Evolutionary conservation across 2,888 invertebrate genomes (phyloP), one percentile per base, ranked within the genome.

Genomic region (Mantis religiosa): DNA sequence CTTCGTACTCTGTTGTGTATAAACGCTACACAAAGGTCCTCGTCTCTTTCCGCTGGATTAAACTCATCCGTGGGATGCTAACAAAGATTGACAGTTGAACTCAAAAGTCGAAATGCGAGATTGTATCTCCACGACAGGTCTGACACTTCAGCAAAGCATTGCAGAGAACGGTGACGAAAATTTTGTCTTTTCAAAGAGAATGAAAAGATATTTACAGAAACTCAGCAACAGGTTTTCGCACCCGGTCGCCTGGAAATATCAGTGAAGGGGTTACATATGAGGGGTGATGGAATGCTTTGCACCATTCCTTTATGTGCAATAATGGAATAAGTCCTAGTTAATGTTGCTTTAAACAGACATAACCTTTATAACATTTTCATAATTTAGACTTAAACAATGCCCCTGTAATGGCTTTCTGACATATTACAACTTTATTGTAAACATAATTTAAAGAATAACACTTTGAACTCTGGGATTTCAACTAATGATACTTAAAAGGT

Each of bases 131-230:
- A 71, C 54, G 54, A 71, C 54, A 71, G 54, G 54, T 15, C 54
- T 71, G 54, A 71, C 54, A 71, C 54, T 71, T 71, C 54, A 20
- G 54, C 54, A 71, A 20, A 71, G 54, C 54, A 71, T 71, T 71
- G 54, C 54, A 6, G 54, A 4, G 54, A 71, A 71, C 54, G 20
- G 54, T 71, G 54, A 71, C 54, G 54, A 71, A 71, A 71, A 71
- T 71, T 71, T 87, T 82, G 87, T 87, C 87, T 30, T 87, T 87
- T 82, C 54, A 87, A 87, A 87, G 82, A 71, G 82, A 71, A 7
- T 41, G 47, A 82, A 87, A 87, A 34, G 41, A 87, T 82, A 81
- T 71, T 71, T 71, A 81, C 28, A 87, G 34, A 82, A 87, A 28
- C 34, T 82, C 54, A 71, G 54, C 54, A 71, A 71, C 54, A 71